phyloP scores from a whole-genome alignment of 1,140 invertebrate species.

The Meloidogyne floridensis region DNA sequence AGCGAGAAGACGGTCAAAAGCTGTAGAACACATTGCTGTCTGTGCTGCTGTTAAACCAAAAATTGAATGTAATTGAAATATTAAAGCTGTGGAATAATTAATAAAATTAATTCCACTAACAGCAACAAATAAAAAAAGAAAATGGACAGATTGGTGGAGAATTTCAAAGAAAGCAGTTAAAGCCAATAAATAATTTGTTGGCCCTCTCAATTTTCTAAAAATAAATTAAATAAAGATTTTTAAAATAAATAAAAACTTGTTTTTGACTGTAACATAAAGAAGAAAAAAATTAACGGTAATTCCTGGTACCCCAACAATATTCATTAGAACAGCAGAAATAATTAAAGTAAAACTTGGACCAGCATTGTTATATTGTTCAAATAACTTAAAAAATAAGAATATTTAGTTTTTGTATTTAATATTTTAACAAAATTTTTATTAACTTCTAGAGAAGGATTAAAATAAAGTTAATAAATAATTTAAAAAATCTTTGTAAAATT shows the following conservation, averaged over 20 bases:
- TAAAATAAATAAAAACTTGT: background rate
- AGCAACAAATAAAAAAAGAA: background rate
- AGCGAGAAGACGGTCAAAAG: constrained; percentile 14
- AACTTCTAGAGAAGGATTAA: no score
- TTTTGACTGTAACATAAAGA: background rate
- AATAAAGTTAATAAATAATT: no score
- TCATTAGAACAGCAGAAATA: constrained; percentile 14
- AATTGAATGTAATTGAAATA: constrained; percentile 16
- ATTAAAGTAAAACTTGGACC: background rate
- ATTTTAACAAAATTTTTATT: no score
- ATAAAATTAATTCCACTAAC: constrained; percentile 20
- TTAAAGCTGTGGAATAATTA: constrained; percentile 11
- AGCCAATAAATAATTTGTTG: constrained; percentile 26
- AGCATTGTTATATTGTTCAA: background rate
- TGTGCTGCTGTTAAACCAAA: constrained; percentile 13
- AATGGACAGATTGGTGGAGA: constrained; percentile 18
- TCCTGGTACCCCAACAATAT: background rate
- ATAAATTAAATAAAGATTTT: background rate
- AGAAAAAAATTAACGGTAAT: constrained; percentile 7
- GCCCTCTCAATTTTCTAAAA: constrained; percentile 13
- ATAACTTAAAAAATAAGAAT: background rate
- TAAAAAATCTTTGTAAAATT: no score
- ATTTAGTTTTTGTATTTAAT: no score
- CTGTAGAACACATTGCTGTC: constrained; percentile 12
- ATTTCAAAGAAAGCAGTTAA: constrained; percentile 25